Base-by-base conservation (phyloP, 2,888 invertebrate genomes). In the Drosophila kuntzei region DNA sequence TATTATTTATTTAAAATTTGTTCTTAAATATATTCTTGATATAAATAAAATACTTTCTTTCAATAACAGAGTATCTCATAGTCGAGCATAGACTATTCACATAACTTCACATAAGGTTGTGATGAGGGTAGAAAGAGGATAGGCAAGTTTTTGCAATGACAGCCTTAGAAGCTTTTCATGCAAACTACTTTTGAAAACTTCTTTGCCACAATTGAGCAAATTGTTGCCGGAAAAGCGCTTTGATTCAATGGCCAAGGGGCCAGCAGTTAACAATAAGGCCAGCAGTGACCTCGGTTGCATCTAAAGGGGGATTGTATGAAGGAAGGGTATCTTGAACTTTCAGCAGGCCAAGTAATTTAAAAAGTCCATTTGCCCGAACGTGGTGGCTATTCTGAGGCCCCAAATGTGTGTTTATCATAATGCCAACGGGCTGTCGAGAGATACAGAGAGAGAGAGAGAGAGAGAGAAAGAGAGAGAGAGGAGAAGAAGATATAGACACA, bases 321-420 rank as follows among this genome's bases (percentile, higher is more conserved):
- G 22, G 8, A 3, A 12, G 12, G 11, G 29, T 61, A 29, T 51
- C 53, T 71, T 53, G 32, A 74, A 67, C 62, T 63, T 60, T 47
- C 12, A 46, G 44, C 46, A 9, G 14, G 34, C 43, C 50, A 76
- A 86, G 88, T 79, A 79, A 80, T 80, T 88, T 87, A 71, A 83
- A 83, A 80, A 83, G 79, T 83, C 67, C 80, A 83, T 86, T 76
- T 72, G 65, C 47, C 59, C 41, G 46, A 53, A 53, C 49, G 18
- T 36, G 14, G 11, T 16, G 20, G 16, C 18, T n/a, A 34, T 16
- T 11, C 32, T 9, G 32, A 37, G 29, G 49, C 55, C 80, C 86
- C 80, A 75, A 88, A 87, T 74, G 88, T 83, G 71, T 88, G 75
- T 87, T 88, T 88, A 83, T 84, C 76, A 86, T 85, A 85, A 79